These are phyloP conservation scores for Stichodactyla mertensii DNA, from an alignment of 64 coral and sea anemone species.

Conservation along the genomic window DNA sequence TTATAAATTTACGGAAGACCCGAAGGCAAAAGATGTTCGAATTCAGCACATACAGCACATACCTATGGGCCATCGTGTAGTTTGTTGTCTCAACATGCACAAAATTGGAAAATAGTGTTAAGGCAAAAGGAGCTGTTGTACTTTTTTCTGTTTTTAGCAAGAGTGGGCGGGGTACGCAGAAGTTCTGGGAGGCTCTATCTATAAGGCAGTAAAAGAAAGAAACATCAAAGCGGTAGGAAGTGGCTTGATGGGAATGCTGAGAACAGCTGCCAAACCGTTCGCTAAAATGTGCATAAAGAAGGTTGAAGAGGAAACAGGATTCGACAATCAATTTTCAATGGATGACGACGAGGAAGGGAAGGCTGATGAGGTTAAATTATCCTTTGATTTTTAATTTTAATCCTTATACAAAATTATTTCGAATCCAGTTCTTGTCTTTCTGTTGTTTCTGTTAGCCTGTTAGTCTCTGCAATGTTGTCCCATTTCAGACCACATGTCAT, in stretches of 20 bases:
- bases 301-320: neutral
- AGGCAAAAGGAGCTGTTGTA: neutral
- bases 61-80: too few relatives aligned
- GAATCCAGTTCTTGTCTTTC: too few relatives aligned
- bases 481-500: too few relatives aligned
- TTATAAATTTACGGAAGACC: too few relatives aligned
- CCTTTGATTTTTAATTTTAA: too few relatives aligned
- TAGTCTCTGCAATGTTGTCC: too few relatives aligned
- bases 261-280: neutral
- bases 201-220: conserved; percentile 4
- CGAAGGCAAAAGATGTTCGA: too few relatives aligned
- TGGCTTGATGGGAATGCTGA: neutral
- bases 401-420: too few relatives aligned
- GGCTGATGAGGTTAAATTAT: neutral
- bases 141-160: conserved; percentile 14
- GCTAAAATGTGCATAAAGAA: neutral
- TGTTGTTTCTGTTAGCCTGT: too few relatives aligned
- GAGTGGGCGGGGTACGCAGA: conserved; percentile 37
- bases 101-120: too few relatives aligned
- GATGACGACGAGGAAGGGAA: neutral
- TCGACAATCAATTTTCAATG: conserved; percentile 1
- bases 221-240: neutral
- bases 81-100: too few relatives aligned
- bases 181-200: neutral
- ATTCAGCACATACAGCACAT: too few relatives aligned